Evolutionary conservation across 2,797 vertebrate genomes (phyloP).

Genomic region (Crax fasciolata): DNA sequence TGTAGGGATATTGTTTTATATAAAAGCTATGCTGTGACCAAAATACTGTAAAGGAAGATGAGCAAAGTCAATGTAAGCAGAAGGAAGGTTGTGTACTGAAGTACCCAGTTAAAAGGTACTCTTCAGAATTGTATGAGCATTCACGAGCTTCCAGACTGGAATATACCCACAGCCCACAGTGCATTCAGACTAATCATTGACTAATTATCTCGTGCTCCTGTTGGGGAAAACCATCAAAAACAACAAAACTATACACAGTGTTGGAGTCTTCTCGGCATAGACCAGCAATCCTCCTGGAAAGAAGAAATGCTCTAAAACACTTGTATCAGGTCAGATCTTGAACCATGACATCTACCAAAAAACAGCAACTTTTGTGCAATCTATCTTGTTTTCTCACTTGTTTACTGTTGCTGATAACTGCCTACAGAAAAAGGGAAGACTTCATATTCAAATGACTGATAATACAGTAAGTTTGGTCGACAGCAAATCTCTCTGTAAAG

Average conservation of each 20-base stretch:
- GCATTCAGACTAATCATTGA: fast-evolving
- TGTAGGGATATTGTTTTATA: not conserved
- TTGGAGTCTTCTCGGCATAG: not conserved
- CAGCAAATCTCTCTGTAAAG: not conserved
- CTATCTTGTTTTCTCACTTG: not conserved
- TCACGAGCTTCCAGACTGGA: not conserved
- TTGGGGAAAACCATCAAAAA: not conserved
- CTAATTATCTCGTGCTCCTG: not conserved
- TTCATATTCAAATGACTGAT: not conserved
- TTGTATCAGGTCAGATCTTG: not conserved
- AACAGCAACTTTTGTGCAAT: not conserved
- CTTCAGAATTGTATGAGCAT: not conserved
- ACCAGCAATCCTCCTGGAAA: not conserved
- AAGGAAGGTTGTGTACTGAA: not conserved
- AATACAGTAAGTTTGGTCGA: fast-evolving
- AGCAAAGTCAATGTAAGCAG: not conserved
- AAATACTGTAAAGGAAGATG: not conserved
- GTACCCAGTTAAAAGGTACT: not conserved
- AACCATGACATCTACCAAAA: not conserved
- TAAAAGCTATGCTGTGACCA: not conserved
- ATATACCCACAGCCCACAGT: not conserved
- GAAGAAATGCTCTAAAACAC: not conserved
- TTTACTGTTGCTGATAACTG: not conserved
- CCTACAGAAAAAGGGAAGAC: not conserved
- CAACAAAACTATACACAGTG: not conserved